Base-by-base conservation (phyloP, 1,140 invertebrate genomes). In the Drosophila truncata region DNA sequence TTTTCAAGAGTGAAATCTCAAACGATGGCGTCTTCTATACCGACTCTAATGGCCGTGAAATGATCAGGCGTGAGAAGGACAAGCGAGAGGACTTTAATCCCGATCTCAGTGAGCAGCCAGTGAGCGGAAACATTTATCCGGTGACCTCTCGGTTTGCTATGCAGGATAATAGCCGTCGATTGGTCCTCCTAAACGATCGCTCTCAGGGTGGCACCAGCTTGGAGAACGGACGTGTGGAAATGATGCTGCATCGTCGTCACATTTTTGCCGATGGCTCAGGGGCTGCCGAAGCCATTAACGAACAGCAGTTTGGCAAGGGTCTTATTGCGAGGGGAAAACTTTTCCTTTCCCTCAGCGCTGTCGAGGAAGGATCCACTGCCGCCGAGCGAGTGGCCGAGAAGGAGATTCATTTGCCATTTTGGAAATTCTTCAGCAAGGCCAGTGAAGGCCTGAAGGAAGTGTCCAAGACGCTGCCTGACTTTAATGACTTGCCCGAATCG, bases 61-160 rank as follows among this genome's bases (percentile, higher is more conserved):
- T 97, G 91, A 86, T 99, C 37, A 95, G 95, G 78, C 94, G 98
- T 50, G 93, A 94, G 63, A 93, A 95, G 49, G 95, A 99, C 91
- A 95, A 95, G 69, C 93, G 98, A 25, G 95, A 96, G 35, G 11
- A 96, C 96, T 3, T 99, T 96, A 96, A 93, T 94, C 31, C 96
- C 0, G 92, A 94, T 1, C 39, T 98, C 96, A 99, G 69, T 93
- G 95, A 58, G 16, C 61, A 77, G 18, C 73, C 71, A 16, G 93
- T 97, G 2, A 93, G 97, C 25, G 97, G 96, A 0, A 99, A 99
- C 93, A 99, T 99, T 93, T 99, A 98, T 93, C 99, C 99, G 0
- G 94, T 99, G 0, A 98, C 97, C 31, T 96, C 96, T 4, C 95
- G 96, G 58, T 98, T 99, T 20, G 94, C 94, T 4, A 92, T 98